A percentile compares a stretch with the other conserved stretches of the same genome.
phyloP scores from a whole-genome alignment of 2,113 vertebrate species.

The Murina feae region DNA sequence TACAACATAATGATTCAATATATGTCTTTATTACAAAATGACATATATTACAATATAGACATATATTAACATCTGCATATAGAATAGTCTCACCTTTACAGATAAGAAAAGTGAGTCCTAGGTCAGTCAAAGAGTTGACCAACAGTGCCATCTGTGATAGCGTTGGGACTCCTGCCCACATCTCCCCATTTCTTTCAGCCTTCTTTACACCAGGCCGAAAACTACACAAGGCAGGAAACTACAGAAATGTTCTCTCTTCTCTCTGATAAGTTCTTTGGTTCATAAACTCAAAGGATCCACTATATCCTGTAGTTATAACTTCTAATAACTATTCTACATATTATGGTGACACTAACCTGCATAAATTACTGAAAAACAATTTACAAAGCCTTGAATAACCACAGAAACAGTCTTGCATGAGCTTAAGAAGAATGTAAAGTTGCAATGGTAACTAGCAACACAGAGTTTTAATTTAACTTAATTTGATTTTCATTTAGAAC shows the following conservation, averaged over 20 bases:
- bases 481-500: constrained; percentile 79
- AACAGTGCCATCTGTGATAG: background rate
- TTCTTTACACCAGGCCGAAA: background rate
- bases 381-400: background rate
- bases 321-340: background rate
- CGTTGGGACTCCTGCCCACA: background rate
- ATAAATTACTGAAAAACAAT: background rate
- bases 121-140: background rate
- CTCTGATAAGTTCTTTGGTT: background rate
- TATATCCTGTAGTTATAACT: background rate
- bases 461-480: background rate
- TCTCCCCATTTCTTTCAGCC: background rate
- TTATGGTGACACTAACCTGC: background rate
- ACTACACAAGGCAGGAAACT: background rate
- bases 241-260: background rate
- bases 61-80: background rate
- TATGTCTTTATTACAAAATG: background rate
- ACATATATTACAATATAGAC: background rate
- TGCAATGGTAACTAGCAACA: background rate
- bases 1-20: background rate
- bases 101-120: background rate
- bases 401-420: background rate
- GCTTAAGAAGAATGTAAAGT: background rate
- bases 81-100: background rate
- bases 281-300: background rate